A percentile compares a stretch with the other conserved stretches of the same genome.
phyloP scores from a whole-genome alignment of 2,797 vertebrate species.

The Artibeus lituratus region DNA sequence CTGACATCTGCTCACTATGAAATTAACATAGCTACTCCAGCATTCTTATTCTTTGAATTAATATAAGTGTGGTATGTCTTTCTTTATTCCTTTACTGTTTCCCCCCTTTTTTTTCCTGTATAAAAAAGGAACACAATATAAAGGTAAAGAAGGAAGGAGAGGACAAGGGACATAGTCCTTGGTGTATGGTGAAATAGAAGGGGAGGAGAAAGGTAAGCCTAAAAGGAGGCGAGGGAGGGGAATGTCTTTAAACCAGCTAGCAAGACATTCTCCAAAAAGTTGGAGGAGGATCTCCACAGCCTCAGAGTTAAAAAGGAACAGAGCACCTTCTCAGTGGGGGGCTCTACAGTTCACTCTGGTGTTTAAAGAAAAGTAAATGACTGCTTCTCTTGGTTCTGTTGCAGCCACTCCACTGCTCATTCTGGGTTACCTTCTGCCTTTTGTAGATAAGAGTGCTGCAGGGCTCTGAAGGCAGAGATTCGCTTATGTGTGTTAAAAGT shows the following conservation, averaged over 20 bases:
- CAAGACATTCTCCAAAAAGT: constrained; percentile 59
- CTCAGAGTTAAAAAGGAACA: not conserved
- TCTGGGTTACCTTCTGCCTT: constrained; percentile 71
- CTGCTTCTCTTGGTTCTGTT: not conserved
- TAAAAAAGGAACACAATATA: constrained; percentile 63
- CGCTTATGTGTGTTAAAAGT: constrained; percentile 89
- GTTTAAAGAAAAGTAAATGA: not conserved
- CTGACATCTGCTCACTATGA: not conserved
- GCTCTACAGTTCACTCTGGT: not conserved
- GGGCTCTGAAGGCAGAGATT: constrained; percentile 89
- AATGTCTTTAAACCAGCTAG: constrained; percentile 59
- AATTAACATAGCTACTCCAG: not conserved
- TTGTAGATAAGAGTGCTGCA: constrained; percentile 88
- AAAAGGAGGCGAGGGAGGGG: not conserved
- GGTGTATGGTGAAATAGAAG: constrained; percentile 8
- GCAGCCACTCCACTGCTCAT: constrained; percentile 15
- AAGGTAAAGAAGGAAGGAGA: constrained; percentile 24
- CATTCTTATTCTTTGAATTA: not conserved
- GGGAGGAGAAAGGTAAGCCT: not conserved
- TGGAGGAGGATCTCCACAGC: not conserved
- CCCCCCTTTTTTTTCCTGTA: constrained; percentile 29
- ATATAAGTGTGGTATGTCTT: not conserved
- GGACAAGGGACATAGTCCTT: not conserved
- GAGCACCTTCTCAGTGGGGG: not conserved
- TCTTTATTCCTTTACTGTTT: not conserved